Conservation (phyloP, 2,797 vertebrate species). For the Bovichtus variegatus region DNA sequence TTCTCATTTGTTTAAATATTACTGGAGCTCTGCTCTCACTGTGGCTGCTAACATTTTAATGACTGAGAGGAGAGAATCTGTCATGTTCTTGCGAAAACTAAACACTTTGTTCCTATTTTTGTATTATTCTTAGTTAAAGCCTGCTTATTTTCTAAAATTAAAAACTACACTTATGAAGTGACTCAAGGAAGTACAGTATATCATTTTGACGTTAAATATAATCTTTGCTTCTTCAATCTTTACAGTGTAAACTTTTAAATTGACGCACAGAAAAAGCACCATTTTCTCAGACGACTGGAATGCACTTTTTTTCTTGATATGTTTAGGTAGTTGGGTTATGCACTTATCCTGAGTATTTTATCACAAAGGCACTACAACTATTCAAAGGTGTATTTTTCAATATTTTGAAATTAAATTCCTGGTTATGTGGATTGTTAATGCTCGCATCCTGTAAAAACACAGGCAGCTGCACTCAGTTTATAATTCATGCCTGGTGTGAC, state of each 20-base stretch:
- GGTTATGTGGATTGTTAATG: neutral
- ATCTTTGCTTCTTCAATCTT: neutral
- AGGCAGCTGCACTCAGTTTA: neutral
- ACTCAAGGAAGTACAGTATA: neutral
- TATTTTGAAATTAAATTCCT: neutral
- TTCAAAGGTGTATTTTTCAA: neutral
- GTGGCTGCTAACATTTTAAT: constrained; percentile 48
- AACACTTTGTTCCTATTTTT: constrained; percentile 21
- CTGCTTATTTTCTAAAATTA: constrained; percentile 15
- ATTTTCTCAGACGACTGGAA: neutral
- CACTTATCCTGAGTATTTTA: neutral
- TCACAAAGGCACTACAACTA: neutral
- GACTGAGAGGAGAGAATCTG: constrained; percentile 29
- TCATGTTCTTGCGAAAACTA: constrained; percentile 14
- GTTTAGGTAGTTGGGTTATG: neutral
- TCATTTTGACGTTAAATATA: too few species aligned
- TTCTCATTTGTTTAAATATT: constrained; percentile 71
- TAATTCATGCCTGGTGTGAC: neutral
- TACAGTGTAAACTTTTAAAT: neutral
- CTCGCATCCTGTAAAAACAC: neutral
- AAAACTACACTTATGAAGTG: neutral
- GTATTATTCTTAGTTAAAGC: constrained; percentile 8
- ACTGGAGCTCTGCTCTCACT: constrained; percentile 31
- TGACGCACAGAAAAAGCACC: neutral
- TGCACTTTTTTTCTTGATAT: neutral